Base-by-base conservation (phyloP, 30 jellyfish, hydroid and myxozoan species). In the Chironex yamaguchii region DNA sequence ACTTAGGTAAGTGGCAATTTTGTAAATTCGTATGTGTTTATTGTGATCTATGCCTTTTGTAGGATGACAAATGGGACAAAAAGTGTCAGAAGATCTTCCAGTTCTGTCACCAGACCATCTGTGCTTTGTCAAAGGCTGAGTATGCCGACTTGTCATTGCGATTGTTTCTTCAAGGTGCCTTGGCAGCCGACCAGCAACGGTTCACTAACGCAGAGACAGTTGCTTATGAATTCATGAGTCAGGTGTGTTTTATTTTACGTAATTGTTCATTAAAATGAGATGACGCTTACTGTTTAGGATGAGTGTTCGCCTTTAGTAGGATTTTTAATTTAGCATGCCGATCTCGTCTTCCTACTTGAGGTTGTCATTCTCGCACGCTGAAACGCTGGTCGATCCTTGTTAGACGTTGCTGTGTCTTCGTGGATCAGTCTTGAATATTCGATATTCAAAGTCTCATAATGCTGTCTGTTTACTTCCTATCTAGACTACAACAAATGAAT, bases 51-150 rank as follows among this genome's bases (percentile, higher is more conserved):
- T n/a, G n/a, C n/a, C n/a, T n/a, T n/a, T n/a, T n/a, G n/a, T n/a
- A 94, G 99, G 99, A 94, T 58, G 99, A 94, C 22, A 94, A 94
- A 52, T 94, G 99, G 99, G 99, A 94, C 90, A 94, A 94, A 83
- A 94, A 94, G 34, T 94, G 99, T 63, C 99, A 94, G 73, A 94
- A 88, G 52, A 94, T 94, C 11, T 94, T 94, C 67, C 99, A 94
- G 86, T 94, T 89, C 65, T 94, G 99, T 54, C 99, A 94, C 50
- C 99, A 94, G 49, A 94, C 99, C 28, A 94, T 94, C 58, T 94
- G 99, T 63, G 99, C 99, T 0, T 87, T 94, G 82, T 94, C 97
- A 1, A 94, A 94, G 73, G 99, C 99, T 0, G 99, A 94, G 27
- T 94, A 94, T 67, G 96, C 99, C 2, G 97, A 89, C 21, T 85